Percentiles rank a stretch among this genome's conserved stretches.
These are phyloP conservation scores for Psilopogon haemacephalus DNA, from an alignment of 2,113 vertebrate genomes.

Conservation along the genomic window DNA sequence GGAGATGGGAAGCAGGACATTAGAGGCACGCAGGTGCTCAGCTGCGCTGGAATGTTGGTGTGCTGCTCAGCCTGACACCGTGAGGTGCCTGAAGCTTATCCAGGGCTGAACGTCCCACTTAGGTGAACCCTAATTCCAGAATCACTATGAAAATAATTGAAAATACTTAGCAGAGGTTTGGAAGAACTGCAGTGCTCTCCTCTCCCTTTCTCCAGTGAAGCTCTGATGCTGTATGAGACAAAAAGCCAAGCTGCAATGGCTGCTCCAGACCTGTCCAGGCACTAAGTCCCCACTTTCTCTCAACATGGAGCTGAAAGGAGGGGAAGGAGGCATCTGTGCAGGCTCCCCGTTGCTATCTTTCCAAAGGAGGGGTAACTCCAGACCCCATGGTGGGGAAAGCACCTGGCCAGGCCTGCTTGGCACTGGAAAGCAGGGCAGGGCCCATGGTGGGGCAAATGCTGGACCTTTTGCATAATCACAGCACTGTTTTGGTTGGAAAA, in stretches of 20 bases:
- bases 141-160: neutral
- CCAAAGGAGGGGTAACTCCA: neutral
- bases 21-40: accelerated
- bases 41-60: no score
- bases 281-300: no score
- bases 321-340: neutral
- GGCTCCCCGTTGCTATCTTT: neutral
- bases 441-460: neutral
- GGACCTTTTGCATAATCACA: no score
- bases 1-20: neutral
- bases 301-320: neutral
- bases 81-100: neutral
- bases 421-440: neutral
- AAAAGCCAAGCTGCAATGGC: neutral
- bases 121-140: neutral
- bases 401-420: no score
- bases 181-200: neutral
- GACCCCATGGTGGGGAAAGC: neutral
- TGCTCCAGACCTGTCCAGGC: accelerated
- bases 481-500: no score
- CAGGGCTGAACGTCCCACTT: neutral
- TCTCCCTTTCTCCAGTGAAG: neutral
- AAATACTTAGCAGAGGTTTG: neutral
- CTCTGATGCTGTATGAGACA: accelerated
- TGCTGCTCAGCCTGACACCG: accelerated